Base-by-base conservation (phyloP, 2,888 invertebrate species). In the Acronicta leporina region DNA sequence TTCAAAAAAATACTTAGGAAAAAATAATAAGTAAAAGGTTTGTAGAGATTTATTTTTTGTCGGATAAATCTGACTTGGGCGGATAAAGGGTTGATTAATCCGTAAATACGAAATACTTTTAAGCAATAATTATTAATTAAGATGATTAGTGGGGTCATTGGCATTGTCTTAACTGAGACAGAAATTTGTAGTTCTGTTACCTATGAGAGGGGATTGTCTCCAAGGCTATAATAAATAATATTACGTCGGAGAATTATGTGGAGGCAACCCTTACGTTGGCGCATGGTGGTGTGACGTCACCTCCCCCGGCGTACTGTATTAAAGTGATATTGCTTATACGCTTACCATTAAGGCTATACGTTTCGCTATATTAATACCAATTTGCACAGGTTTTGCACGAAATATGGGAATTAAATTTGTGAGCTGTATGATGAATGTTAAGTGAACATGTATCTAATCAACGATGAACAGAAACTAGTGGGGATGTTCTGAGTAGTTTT, bases 301-400 rank as follows among this genome's bases (percentile, higher is more conserved):
- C 79, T 76, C 77, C 79, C 79, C 75, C 67, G 62, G 71, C 74
- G 68, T 68, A 81, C 77, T 74, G 82, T 85, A 87, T 90, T 87
- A 87, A 87, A 87, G 85, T 87, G 87, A 91, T 91, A 92, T 91
- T 91, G 88, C 89, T 91, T 89, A 90, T 87, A 90, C 81, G 85
- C 87, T 92, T 86, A 91, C 84, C 86, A 91, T 92, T 90, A 91
- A 85, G 84, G 87, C 85, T 87, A 89, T 91, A 92, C 87, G 85
- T 92, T 91, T 89, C 87, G 80, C 88, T 88, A 87, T 92, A 92
- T 94, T 92, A 92, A 92, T 88, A 90, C 85, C 91, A 92, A 92
- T 92, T 93, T 92, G 91, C 86, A 85, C 84, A 88, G 91, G 90
- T 90, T 92, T 90, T 89, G 86, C 86, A 75, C 82, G 82, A 87